Conservation (phyloP, 2,888 invertebrate genomes). For the Chromoteleia sp. region DNA sequence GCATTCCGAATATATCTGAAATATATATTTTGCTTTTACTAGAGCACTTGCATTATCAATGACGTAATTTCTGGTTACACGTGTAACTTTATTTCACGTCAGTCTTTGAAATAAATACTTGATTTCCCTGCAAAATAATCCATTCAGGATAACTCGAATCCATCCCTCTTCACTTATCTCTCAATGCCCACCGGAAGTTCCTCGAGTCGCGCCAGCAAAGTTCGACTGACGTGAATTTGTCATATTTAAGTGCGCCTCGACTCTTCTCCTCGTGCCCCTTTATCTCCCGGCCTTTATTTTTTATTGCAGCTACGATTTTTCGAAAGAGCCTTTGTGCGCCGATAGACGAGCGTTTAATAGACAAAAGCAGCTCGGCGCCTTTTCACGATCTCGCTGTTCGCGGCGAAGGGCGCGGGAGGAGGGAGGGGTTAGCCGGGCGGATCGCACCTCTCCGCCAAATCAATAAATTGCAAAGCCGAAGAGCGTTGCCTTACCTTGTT, state of each 20-base stretch:
- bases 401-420: slow-evolving; percentile 41
- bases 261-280: slow-evolving; percentile 30
- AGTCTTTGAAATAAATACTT: slow-evolving; percentile 33
- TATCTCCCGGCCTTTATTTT: slow-evolving; percentile 13
- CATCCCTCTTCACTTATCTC: slow-evolving; percentile 51
- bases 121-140: slow-evolving; percentile 24
- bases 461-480: slow-evolving; percentile 79
- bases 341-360: slow-evolving; percentile 67
- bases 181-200: slow-evolving; percentile 33
- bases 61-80: no score
- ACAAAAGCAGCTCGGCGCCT: slow-evolving; percentile 61
- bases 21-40: no score
- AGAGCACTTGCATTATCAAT: no score
- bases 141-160: slow-evolving; percentile 26
- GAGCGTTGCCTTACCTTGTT: slow-evolving; percentile 70
- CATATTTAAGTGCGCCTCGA: slow-evolving; percentile 55
- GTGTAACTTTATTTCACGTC: slow-evolving; percentile 6
- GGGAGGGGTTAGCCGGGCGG: slow-evolving; percentile 51
- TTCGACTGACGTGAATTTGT: slow-evolving; percentile 57
- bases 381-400: slow-evolving; percentile 55
- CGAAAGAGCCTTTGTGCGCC: slow-evolving; percentile 55
- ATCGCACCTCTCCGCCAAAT: slow-evolving; percentile 74
- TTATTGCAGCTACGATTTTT: slow-evolving; percentile 58
- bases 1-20: no score
- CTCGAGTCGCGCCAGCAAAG: slow-evolving; percentile 26